A percentile compares a stretch with the other conserved stretches of the same genome.
Conservation (phyloP, 2,797 vertebrate genomes). For the Schizopygopsis malacanthus region DNA sequence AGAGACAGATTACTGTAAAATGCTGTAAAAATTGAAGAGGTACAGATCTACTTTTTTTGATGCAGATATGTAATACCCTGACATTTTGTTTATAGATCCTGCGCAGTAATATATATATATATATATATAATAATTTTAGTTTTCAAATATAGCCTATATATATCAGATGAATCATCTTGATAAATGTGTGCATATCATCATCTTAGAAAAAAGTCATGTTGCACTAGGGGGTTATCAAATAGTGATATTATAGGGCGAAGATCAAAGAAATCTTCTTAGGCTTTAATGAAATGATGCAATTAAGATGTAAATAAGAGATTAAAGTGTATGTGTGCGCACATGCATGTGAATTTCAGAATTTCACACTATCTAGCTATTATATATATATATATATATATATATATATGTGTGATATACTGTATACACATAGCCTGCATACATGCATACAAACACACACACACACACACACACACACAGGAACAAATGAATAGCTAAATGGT, state of each 20-base stretch:
- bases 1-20: background rate
- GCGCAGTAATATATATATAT: no score
- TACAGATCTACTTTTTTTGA: background rate
- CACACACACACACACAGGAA: no score
- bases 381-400: no score
- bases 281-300: conserved; percentile 5
- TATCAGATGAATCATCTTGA: background rate
- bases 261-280: background rate
- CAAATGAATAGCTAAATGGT: no score
- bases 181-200: background rate
- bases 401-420: no score
- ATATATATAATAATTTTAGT: no score
- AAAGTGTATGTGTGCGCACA: background rate
- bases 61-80: background rate
- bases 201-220: background rate
- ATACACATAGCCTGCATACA: no score
- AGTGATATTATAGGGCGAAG: background rate
- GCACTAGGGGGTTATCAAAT: no score
- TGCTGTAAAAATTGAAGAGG: no score
- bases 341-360: background rate
- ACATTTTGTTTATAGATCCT: background rate
- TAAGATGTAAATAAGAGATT: conserved; percentile 20
- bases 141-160: no score
- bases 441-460: no score
- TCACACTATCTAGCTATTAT: background rate